These are phyloP conservation scores for Parnassius glacialis DNA, from an alignment of 2,888 invertebrate species.

Conservation along the genomic window DNA sequence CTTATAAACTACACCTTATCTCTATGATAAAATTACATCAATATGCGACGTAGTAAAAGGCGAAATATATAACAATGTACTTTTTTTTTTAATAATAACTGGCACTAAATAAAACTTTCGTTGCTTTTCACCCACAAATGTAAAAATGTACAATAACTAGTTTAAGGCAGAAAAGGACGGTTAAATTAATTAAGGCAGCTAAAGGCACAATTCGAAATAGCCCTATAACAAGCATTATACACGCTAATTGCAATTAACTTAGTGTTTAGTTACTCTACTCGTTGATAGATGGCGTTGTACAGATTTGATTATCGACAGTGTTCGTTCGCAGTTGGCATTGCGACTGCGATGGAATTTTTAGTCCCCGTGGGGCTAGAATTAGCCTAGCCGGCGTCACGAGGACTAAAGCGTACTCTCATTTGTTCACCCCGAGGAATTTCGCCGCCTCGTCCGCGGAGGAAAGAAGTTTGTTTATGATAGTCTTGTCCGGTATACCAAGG, in stretches of 20 bases:
- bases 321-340: slow-evolving; percentile 38
- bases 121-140: slow-evolving; percentile 61
- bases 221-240: slow-evolving; percentile 34
- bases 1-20: slow-evolving; percentile 17
- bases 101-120: slow-evolving; percentile 68
- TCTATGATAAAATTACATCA: slow-evolving; percentile 18
- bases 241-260: slow-evolving; percentile 21
- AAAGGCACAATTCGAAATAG: slow-evolving; percentile 53
- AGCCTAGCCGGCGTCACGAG: slow-evolving; percentile 74
- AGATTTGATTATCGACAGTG: slow-evolving; percentile 34
- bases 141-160: slow-evolving; percentile 39
- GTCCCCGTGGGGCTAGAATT: slow-evolving; percentile 72
- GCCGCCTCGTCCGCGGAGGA: slow-evolving; percentile 93
- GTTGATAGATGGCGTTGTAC: slow-evolving; percentile 60
- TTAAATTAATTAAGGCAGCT: slow-evolving; percentile 67
- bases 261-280: slow-evolving; percentile 40
- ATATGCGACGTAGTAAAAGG: slow-evolving; percentile 24
- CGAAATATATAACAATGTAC: slow-evolving; percentile 54
- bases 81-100: slow-evolving; percentile 51
- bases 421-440: slow-evolving; percentile 91
- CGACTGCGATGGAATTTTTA: slow-evolving; percentile 53
- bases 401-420: slow-evolving; percentile 81
- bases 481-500: slow-evolving; percentile 91
- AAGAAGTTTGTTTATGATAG: slow-evolving; percentile 91
- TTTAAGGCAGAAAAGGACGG: slow-evolving; percentile 72